These are phyloP conservation scores for Leucoraja erinaceus DNA, from an alignment of 2,113 vertebrate species.

Conservation along the genomic window DNA sequence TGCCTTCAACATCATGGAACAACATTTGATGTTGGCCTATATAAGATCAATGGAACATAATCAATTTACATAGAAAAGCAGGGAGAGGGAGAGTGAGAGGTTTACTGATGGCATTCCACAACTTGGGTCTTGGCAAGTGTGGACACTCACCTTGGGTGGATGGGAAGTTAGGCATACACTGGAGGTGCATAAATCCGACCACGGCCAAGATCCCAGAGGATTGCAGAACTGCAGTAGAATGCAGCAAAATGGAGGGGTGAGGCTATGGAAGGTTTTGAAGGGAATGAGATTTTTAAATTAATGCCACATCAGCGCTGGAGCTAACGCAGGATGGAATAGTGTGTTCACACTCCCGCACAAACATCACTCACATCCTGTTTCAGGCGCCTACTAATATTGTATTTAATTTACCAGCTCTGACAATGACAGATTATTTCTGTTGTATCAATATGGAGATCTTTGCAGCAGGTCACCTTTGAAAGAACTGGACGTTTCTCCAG, in stretches of 20 bases:
- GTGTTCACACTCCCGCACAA: neutral
- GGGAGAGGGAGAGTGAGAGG: neutral
- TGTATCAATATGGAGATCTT: neutral
- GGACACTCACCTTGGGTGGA: neutral
- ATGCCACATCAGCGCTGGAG: neutral
- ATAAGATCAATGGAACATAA: neutral
- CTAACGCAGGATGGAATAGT: neutral
- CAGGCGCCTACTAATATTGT: neutral
- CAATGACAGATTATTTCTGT: conserved; percentile 9
- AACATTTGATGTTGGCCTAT: neutral
- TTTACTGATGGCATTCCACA: neutral
- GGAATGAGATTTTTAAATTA: neutral
- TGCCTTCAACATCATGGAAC: neutral
- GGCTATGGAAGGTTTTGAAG: neutral
- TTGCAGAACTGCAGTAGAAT: neutral
- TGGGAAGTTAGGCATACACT: neutral
- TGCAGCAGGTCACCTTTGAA: neutral
- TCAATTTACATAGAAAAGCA: neutral
- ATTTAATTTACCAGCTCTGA: conserved; percentile 15
- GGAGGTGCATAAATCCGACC: neutral
- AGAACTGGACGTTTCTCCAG: conserved; percentile 1
- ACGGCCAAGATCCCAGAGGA: no score
- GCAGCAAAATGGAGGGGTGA: neutral
- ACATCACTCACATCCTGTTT: neutral
- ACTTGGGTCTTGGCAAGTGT: neutral